These are phyloP conservation scores for Trachymyrmex septentrionalis DNA, from an alignment of 1,140 invertebrate species.

Conservation along the genomic window DNA sequence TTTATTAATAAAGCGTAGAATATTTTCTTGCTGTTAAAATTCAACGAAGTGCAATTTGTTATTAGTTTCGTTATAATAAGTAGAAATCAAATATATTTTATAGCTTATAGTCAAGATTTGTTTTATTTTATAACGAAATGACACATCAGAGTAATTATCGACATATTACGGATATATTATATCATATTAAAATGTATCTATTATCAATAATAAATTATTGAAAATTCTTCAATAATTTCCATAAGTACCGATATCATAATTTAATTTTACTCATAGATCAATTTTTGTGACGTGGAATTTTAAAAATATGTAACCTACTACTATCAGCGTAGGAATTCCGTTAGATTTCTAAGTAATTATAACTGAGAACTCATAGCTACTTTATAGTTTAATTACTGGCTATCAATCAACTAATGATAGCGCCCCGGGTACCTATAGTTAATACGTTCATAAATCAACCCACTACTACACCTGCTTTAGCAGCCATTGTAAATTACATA, in stretches of 20 bases:
- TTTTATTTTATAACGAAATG: not conserved
- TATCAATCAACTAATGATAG: constrained; percentile 60
- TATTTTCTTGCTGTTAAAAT: not conserved
- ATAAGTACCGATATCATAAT: not conserved
- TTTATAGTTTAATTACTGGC: constrained; percentile 51
- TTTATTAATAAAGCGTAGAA: not conserved
- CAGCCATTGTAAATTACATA: constrained; percentile 27
- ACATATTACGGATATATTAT: not conserved
- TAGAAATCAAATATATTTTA: not conserved
- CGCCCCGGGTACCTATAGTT: constrained; percentile 14
- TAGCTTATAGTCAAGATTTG: not conserved
- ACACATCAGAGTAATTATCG: not conserved
- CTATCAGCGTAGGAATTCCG: not conserved
- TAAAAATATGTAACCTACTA: constrained; percentile 2
- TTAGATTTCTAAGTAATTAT: constrained; percentile 48
- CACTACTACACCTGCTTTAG: constrained; percentile 7
- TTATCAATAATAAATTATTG: not conserved
- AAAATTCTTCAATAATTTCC: constrained; percentile 10
- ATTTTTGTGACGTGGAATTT: not conserved
- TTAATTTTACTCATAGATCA: not conserved
- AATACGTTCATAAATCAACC: constrained; percentile 58
- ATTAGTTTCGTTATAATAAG: not conserved
- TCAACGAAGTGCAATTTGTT: constrained; percentile 6
- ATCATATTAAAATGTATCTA: not conserved
- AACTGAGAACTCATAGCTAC: constrained; percentile 23